Base-by-base conservation (phyloP, 2,888 invertebrate species). In the Agrypnus murinus region DNA sequence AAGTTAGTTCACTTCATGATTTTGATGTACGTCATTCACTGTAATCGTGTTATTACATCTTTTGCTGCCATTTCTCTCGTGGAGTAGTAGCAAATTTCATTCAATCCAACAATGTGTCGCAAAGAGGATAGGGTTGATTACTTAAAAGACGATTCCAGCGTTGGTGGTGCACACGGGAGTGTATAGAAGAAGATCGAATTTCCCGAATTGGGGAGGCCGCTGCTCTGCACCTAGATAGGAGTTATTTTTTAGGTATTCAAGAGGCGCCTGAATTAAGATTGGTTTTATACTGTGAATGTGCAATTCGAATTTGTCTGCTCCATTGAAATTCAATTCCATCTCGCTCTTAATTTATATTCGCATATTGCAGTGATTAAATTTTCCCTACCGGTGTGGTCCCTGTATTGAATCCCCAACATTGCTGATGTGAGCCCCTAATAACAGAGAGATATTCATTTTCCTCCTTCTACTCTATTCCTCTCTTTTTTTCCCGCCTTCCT, bases 361-460 rank as follows among this genome's bases (percentile, higher is more conserved):
- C 62, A 67, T 67, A 67, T 67, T 67, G 67, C 67, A 53, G 67
- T 67, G 67, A 67, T 67, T 67, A 67, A 67, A 67, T 67, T 67
- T 66, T 62, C 66, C 40, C 43, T 60, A 19, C 48, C 48, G 48
- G 48, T 31, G 55, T 43, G 58, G n/a, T 40, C 15, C 43, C 58
- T 38, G 58, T 40, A 58, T 55, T 58, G 60, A 60, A 46, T 45
- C 60, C n/a, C 46, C 58, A 58, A 58, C 65, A 36, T 25, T 65
- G 57, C 65, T 12, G 58, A 45, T 57, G 45, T 25, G 48, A 48
- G 48, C 36, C 40, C 36, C 25, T 25, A 25, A 8, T 34, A n/a
- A n/a, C n/a, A n/a, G n/a, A n/a, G n/a, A 36, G 57, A 34, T 63
- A 25, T 25, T 25, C 25, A 25, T 38, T 38, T 10, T 25, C 25